Evolutionary conservation across 2,797 vertebrate genomes (phyloP).

Genomic region (Urosaurus nigricauda): DNA sequence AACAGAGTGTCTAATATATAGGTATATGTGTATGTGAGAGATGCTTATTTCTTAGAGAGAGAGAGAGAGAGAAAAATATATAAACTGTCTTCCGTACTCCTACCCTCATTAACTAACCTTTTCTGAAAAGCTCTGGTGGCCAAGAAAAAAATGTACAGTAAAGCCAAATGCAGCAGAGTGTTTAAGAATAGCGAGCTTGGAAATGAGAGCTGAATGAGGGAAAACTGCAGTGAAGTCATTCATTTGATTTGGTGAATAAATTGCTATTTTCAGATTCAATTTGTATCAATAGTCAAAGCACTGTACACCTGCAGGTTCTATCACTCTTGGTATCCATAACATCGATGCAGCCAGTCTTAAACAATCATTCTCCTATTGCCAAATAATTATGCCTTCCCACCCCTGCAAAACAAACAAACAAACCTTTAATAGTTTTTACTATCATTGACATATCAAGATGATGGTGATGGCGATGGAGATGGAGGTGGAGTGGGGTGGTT

Average conservation of each 20-base stretch:
- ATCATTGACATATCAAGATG: background rate
- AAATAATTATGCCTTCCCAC: constrained; percentile 60
- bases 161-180: constrained; percentile 69
- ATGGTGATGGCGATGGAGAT: background rate
- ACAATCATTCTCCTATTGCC: constrained; percentile 63
- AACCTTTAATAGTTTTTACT: background rate
- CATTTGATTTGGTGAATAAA: constrained; percentile 84
- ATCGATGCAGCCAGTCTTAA: constrained; percentile 70
- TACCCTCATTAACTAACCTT: background rate
- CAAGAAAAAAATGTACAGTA: constrained; percentile 59
- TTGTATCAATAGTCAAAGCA: constrained; percentile 82
- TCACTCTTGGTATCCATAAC: constrained; percentile 71
- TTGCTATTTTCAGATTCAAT: constrained; percentile 85
- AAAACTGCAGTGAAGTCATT: constrained; percentile 77
- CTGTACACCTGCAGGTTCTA: constrained; percentile 78
- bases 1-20: no score
- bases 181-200: constrained; percentile 76
- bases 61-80: constrained; percentile 16
- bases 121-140: constrained; percentile 2
- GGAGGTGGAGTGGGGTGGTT: background rate
- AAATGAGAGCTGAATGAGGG: constrained; percentile 77
- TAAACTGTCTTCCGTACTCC: constrained; percentile 8
- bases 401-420: no score
- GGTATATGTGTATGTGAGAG: background rate
- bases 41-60: background rate